Evolutionary conservation across 2,888 invertebrate genomes (phyloP), one percentile per base, ranked within the genome.

Genomic region (Oscheius sp.): DNA sequence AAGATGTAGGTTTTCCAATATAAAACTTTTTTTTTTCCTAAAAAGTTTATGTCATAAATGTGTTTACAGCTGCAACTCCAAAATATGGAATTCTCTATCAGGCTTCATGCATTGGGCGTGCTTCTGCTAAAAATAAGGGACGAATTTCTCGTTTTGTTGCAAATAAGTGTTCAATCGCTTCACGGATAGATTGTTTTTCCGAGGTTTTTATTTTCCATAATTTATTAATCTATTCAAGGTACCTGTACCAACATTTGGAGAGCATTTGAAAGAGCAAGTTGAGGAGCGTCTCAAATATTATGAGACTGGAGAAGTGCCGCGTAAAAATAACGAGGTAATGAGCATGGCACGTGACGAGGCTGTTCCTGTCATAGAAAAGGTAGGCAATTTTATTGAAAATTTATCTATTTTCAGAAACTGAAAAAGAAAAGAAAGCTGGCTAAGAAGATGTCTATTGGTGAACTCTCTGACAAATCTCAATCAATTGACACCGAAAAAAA

Each of bases 131-230:
- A 88, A 96, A 97, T 88, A 98, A 98, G 88, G 98, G 98, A 0
- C 90, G 97, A 65, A 96, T 99, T 86, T 97, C 96, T 23, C 90
- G 98, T 34, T 98, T 94, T 88, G 90, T 99, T 70, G 98, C 98
- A 42, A 99, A 99, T 88, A 99, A 99, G 89, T 98, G 98, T 89
- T 94, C 96, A 0, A 95, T 99, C 75, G 98, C 98, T 0, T 95
- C 96, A 0, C 91, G 98, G 84, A 95, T 99, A 73, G 98, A 99
- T 88, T 96, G 96, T 87, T 98, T 98, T 89, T 90, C 93, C 29
- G 92, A 87, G 86, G 87, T 73, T 46, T 37, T 37, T 25, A n/a
- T 23, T 45, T 10, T 8, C 2, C 10, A n/a, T 29, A 5, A 42
- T 34, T 20, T 37, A 10, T 65, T 2, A 34, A n/a, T n/a, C n/a